phyloP scores from a whole-genome alignment of 2,888 invertebrate genomes.

The Hypomecis atomaria region DNA sequence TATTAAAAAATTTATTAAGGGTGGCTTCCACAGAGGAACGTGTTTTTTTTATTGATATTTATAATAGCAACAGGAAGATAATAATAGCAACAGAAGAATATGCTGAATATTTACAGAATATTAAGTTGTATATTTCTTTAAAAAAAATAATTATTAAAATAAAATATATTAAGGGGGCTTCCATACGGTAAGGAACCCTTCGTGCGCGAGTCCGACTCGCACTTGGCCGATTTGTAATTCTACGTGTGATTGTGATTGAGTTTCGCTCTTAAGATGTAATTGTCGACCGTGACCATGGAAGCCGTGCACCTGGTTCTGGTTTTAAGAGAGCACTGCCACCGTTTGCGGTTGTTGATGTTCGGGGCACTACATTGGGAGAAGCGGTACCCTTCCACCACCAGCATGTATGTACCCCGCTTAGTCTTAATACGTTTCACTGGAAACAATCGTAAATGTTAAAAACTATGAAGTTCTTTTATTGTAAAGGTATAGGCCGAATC shows the following conservation, averaged over 20 bases:
- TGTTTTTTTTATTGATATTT: too few relatives aligned
- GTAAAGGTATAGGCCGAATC: too few relatives aligned
- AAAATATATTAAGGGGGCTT: too few relatives aligned
- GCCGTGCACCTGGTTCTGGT: constrained; percentile 53
- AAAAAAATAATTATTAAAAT: too few relatives aligned
- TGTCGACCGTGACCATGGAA: constrained; percentile 44
- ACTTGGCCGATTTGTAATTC: background rate
- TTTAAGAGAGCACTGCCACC: constrained; percentile 53
- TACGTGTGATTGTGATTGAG: constrained; percentile 43
- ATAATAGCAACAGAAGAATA: too few relatives aligned
- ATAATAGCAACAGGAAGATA: too few relatives aligned
- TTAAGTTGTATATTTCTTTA: too few relatives aligned
- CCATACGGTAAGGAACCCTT: too few relatives aligned
- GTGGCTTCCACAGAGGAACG: too few relatives aligned
- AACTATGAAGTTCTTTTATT: background rate
- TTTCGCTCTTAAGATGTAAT: constrained; percentile 38
- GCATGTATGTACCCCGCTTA: constrained; percentile 58
- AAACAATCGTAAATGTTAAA: constrained; percentile 37
- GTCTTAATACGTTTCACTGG: constrained; percentile 55
- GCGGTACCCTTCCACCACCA: constrained; percentile 55
- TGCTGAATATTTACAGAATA: too few relatives aligned
- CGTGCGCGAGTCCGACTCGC: too few relatives aligned
- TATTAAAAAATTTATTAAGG: too few relatives aligned
- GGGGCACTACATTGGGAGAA: constrained; percentile 59
- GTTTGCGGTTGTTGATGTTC: constrained; percentile 38